Conservation (phyloP, 2,888 invertebrate species). For the Agrilus biguttatus region DNA sequence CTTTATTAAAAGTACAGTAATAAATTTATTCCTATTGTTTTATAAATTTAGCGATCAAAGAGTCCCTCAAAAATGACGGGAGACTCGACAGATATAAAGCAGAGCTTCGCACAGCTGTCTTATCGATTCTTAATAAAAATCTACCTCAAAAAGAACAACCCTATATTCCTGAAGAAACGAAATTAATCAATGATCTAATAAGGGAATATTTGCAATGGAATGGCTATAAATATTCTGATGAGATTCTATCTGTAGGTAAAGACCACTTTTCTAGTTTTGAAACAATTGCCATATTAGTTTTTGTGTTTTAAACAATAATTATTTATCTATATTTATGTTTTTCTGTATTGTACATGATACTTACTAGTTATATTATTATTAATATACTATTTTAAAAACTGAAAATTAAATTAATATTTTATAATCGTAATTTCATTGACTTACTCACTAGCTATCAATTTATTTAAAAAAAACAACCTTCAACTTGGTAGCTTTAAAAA, state of each 20-base stretch:
- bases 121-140: conserved; percentile 26
- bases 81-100: conserved; percentile 27
- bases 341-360: too few species aligned
- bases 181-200: conserved; percentile 49
- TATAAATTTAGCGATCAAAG: conserved; percentile 24
- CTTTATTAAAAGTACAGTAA: not conserved
- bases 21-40: conserved; percentile 2
- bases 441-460: too few species aligned
- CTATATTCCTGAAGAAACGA: conserved; percentile 27
- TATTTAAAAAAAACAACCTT: too few species aligned
- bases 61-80: conserved; percentile 27
- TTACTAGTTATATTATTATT: too few species aligned
- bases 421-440: too few species aligned
- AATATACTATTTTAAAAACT: too few species aligned
- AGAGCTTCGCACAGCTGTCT: conserved; percentile 28
- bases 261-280: not conserved
- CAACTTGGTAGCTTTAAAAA: too few species aligned
- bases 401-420: too few species aligned
- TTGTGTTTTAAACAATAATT: too few species aligned
- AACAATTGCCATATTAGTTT: too few species aligned
- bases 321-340: too few species aligned
- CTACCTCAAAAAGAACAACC: conserved; percentile 16
- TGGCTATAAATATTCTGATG: conserved; percentile 48
- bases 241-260: conserved; percentile 26
- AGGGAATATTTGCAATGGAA: conserved; percentile 57